phyloP scores from a whole-genome alignment of 2,113 vertebrate species.

The Microcebus ravelobensis region DNA sequence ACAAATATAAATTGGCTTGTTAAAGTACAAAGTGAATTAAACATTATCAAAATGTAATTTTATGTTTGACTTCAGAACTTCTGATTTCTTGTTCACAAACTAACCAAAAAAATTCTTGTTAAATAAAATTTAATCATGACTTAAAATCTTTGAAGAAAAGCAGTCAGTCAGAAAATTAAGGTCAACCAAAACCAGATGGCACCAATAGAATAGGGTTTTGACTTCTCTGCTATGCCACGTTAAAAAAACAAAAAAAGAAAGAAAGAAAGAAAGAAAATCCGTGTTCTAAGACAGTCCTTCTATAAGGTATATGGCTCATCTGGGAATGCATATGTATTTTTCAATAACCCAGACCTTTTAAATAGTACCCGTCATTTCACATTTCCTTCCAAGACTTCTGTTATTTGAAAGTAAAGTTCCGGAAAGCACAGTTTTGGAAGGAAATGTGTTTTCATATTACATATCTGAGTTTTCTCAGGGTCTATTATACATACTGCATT shows the following conservation, averaged over 20 bases:
- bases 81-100: constrained; percentile 81
- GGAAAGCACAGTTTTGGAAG: constrained; percentile 10
- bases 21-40: constrained; percentile 69
- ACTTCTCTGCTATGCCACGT: constrained; percentile 80
- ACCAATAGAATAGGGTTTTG: constrained; percentile 77
- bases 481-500: constrained; percentile 34
- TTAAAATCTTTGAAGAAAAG: constrained; percentile 84
- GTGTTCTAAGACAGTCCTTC: constrained; percentile 70
- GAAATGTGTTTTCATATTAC: constrained; percentile 42
- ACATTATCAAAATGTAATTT: constrained; percentile 76
- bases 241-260: constrained; percentile 71
- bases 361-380: not conserved
- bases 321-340: not conserved
- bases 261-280: constrained; percentile 74
- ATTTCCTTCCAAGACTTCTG: constrained; percentile 23
- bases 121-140: constrained; percentile 83
- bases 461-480: not conserved
- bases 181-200: constrained; percentile 83
- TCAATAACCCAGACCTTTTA: constrained; percentile 46
- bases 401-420: constrained; percentile 48
- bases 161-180: constrained; percentile 85
- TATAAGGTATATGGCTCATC: constrained; percentile 36
- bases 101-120: constrained; percentile 80
- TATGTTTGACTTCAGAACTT: constrained; percentile 78
- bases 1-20: constrained; percentile 45